Percentiles rank a stretch among this genome's conserved stretches.
Conservation (phyloP, 2,113 vertebrate genomes). For the Caloenas nicobarica region DNA sequence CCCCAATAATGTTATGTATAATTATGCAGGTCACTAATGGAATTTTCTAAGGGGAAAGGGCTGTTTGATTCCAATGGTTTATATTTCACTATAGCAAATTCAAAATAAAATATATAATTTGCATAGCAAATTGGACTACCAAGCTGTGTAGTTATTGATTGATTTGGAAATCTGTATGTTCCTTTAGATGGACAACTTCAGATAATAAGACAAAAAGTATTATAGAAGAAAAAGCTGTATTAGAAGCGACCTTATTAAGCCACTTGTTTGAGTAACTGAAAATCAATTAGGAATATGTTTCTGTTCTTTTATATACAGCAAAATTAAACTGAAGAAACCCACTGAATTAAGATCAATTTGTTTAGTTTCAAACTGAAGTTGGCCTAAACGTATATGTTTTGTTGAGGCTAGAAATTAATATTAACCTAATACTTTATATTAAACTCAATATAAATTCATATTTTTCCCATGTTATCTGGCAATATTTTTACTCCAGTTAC, state of each 20-base stretch:
- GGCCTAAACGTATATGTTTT: neutral
- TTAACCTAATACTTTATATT: neutral
- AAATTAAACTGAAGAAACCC: neutral
- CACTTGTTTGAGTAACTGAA: neutral
- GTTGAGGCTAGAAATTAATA: neutral
- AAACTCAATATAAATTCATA: neutral
- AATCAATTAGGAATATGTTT: neutral
- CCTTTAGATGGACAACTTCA: neutral
- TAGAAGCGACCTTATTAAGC: neutral
- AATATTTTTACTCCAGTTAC: neutral
- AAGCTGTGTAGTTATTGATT: neutral
- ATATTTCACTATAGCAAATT: neutral
- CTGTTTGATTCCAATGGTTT: neutral
- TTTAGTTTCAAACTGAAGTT: neutral
- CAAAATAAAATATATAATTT: neutral
- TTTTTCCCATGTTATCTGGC: neutral
- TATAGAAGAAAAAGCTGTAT: neutral
- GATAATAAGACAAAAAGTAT: neutral
- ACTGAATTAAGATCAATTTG: neutral
- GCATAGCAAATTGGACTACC: neutral
- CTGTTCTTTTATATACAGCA: neutral
- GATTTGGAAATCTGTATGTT: neutral
- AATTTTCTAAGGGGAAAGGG: neutral
- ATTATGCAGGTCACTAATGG: neutral
- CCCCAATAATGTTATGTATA: fast-evolving